Evolutionary conservation across 1,140 invertebrate species (phyloP).

Genomic region (Episyrphus balteatus): DNA sequence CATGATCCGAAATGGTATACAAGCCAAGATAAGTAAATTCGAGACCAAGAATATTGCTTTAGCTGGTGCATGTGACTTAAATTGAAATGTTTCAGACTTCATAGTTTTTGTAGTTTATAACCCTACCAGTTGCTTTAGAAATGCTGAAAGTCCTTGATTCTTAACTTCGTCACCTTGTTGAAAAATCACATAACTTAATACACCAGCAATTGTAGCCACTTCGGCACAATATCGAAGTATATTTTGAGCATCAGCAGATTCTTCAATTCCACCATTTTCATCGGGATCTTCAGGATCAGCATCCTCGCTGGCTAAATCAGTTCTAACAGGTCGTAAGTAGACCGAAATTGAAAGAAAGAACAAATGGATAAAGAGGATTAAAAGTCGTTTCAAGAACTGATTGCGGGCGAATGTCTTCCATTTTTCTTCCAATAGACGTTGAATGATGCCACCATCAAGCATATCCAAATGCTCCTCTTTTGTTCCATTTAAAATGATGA

Average conservation of each 20-base stretch:
- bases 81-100: constrained; percentile 7
- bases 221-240: constrained; percentile 66
- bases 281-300: constrained; percentile 7
- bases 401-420: constrained; percentile 96
- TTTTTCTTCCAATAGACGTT: constrained; percentile 93
- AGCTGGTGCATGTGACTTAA: constrained; percentile 81
- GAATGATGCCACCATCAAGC: constrained; percentile 96
- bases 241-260: constrained; percentile 33
- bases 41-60: constrained; percentile 90
- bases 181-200: constrained; percentile 77
- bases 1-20: constrained; percentile 78
- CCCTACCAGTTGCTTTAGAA: constrained; percentile 83
- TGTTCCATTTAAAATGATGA: constrained; percentile 94
- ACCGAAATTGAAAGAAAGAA: constrained; percentile 79
- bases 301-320: constrained; percentile 34
- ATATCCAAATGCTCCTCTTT: constrained; percentile 98
- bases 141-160: constrained; percentile 82
- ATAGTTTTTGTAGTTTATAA: neutral
- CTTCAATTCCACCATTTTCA: neutral
- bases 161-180: constrained; percentile 89
- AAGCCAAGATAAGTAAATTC: constrained; percentile 82
- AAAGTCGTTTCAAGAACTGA: constrained; percentile 83
- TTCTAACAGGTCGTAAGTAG: constrained; percentile 67
- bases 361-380: constrained; percentile 78
- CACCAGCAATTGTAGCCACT: constrained; percentile 70